phyloP scores from a whole-genome alignment of 2,888 invertebrate genomes.

The Tholera decimalis region DNA sequence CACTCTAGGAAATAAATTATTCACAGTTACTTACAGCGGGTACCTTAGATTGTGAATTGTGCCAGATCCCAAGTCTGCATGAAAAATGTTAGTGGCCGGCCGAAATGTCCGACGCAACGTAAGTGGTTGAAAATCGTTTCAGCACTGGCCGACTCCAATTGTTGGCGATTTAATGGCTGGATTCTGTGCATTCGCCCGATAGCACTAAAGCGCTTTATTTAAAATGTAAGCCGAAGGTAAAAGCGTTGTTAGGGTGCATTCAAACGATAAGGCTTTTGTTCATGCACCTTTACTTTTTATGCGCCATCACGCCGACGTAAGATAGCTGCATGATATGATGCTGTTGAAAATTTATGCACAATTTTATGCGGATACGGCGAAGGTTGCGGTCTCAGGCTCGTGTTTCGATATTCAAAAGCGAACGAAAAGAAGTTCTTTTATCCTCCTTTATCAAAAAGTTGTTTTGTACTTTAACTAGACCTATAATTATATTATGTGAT shows the following conservation, averaged over 20 bases:
- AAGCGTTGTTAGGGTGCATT: constrained; percentile 67
- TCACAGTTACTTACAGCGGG: constrained; percentile 58
- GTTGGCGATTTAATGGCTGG: constrained; percentile 73
- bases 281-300: constrained; percentile 59
- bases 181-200: constrained; percentile 68
- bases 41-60: constrained; percentile 63
- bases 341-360: constrained; percentile 58
- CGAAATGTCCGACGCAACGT: constrained; percentile 70
- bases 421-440: constrained; percentile 5
- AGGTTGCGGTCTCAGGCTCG: constrained; percentile 21
- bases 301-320: constrained; percentile 52
- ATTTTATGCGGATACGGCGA: constrained; percentile 48
- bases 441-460: neutral
- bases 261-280: constrained; percentile 68
- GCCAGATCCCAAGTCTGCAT: constrained; percentile 67
- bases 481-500: too few species aligned
- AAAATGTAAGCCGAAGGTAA: constrained; percentile 69
- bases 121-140: constrained; percentile 79
- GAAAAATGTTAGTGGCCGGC: constrained; percentile 74
- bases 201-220: constrained; percentile 66
- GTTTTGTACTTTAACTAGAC: neutral
- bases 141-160: constrained; percentile 69
- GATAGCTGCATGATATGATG: constrained; percentile 60
- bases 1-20: constrained; percentile 63
- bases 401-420: constrained; percentile 32